Conservation (phyloP, 37 sponge, comb jelly and placozoan species). For the Cladorhizidae sp. region DNA sequence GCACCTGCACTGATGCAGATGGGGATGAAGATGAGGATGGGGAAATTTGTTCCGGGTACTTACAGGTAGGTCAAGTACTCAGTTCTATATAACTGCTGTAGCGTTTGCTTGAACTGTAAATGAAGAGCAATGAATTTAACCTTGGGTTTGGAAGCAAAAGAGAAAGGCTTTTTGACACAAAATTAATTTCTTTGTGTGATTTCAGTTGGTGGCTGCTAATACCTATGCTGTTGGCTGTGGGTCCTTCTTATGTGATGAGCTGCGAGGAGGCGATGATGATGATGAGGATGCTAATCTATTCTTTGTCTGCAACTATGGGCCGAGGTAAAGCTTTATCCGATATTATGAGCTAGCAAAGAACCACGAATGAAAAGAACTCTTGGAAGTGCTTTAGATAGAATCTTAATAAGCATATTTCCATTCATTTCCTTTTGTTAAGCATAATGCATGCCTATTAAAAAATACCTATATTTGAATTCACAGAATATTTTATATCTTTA, state of each 20-base stretch:
- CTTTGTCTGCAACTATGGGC: conserved; percentile 68
- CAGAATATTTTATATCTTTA: too few relatives aligned
- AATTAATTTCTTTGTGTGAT: background rate
- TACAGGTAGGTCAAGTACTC: conserved; percentile 11
- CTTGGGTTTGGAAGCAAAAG: background rate
- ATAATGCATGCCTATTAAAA: too few relatives aligned
- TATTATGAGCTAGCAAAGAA: too few relatives aligned
- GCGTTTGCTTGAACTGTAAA: too few relatives aligned
- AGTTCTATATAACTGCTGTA: too few relatives aligned
- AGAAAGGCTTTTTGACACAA: background rate
- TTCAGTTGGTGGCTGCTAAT: conserved; percentile 58
- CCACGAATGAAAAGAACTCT: too few relatives aligned
- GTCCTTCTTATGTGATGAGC: conserved; percentile 33
- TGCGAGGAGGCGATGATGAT: conserved; percentile 29
- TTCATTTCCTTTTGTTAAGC: too few relatives aligned
- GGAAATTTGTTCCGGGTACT: conserved; percentile 19
- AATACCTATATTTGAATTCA: too few relatives aligned
- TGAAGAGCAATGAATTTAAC: background rate
- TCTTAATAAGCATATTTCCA: background rate
- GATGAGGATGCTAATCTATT: conserved; percentile 46
- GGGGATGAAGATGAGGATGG: conserved; percentile 44
- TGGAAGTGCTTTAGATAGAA: too few relatives aligned
- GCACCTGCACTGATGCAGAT: conserved; percentile 27
- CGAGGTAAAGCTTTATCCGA: conserved; percentile 45
- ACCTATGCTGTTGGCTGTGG: conserved; percentile 63